phyloP scores from a whole-genome alignment of 2,113 vertebrate species.

The Arizona elegans region DNA sequence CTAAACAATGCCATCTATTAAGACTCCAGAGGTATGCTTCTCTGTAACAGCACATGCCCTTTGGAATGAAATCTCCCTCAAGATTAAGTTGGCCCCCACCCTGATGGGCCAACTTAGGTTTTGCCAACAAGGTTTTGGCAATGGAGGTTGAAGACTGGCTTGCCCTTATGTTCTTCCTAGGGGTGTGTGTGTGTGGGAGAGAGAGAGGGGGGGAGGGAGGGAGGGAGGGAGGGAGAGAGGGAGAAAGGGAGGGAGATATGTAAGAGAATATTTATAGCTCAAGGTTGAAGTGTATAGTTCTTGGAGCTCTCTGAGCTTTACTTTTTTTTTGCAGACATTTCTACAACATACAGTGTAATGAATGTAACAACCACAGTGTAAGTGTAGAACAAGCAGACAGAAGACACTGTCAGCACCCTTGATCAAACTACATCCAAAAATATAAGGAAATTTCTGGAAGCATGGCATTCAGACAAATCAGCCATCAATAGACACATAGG shows the following conservation, averaged over 20 bases:
- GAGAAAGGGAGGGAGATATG: neutral
- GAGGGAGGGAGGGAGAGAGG: neutral
- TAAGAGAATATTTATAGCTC: neutral
- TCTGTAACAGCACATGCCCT: neutral
- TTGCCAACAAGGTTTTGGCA: neutral
- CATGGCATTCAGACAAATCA: neutral
- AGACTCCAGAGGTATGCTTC: neutral
- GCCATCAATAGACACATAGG: neutral
- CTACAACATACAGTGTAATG: neutral
- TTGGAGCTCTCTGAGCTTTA: neutral
- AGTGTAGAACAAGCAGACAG: neutral
- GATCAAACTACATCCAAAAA: neutral
- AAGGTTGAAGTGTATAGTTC: neutral
- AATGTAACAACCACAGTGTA: neutral
- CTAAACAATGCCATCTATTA: neutral
- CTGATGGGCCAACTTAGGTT: neutral
- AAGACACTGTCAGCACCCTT: neutral
- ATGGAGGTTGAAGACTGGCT: neutral
- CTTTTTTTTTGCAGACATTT: neutral
- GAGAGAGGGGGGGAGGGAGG: neutral
- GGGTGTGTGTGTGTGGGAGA: too few relatives aligned
- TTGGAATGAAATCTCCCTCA: neutral
- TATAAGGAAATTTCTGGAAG: neutral
- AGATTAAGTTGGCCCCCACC: neutral
- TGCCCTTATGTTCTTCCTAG: neutral